phyloP scores from a whole-genome alignment of 1,140 invertebrate species.

The Aphelinus certus region DNA sequence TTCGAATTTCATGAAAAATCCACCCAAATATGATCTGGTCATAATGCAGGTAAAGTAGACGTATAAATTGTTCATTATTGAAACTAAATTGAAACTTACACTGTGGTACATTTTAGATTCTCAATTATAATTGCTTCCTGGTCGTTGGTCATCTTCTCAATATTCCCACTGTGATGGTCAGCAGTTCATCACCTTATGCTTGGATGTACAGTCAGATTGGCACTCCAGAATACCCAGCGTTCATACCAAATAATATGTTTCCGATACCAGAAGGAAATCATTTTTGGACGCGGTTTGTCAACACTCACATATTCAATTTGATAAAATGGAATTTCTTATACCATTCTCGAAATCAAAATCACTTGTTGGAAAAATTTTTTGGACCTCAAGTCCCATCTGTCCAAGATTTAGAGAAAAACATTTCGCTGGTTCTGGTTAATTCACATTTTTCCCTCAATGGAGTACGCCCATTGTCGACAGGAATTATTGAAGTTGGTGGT shows the following conservation, averaged over 20 bases:
- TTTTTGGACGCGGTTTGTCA: slow-evolving; percentile 70
- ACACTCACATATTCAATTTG: slow-evolving; percentile 51
- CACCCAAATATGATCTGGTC: slow-evolving; percentile 51
- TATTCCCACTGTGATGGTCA: slow-evolving; percentile 69
- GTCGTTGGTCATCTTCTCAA: slow-evolving; percentile 58
- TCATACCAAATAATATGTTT: slow-evolving; percentile 60
- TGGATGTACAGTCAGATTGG: slow-evolving; percentile 72
- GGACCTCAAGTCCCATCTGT: slow-evolving; percentile 56
- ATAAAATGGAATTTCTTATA: slow-evolving; percentile 45
- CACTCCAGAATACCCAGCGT: slow-evolving; percentile 71
- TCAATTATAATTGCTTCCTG: slow-evolving; percentile 58
- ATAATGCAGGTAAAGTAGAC: slow-evolving; percentile 45
- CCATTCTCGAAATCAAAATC: slow-evolving; percentile 46
- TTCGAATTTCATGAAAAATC: slow-evolving; percentile 47
- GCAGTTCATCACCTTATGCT: slow-evolving; percentile 69
- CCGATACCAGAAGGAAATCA: slow-evolving; percentile 62
- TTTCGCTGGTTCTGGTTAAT: slow-evolving; percentile 69
- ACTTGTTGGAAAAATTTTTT: slow-evolving; percentile 58
- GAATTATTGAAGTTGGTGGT: slow-evolving; percentile 70
- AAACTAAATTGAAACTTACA: too few species aligned
- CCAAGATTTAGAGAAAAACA: slow-evolving; percentile 60
- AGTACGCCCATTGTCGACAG: slow-evolving; percentile 62
- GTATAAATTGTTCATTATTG: not conserved
- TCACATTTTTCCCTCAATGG: slow-evolving; percentile 67
- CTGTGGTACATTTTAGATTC: slow-evolving; percentile 45